These are phyloP conservation scores for Condylura cristata DNA, from an alignment of 2,113 vertebrate species.

Conservation along the genomic window DNA sequence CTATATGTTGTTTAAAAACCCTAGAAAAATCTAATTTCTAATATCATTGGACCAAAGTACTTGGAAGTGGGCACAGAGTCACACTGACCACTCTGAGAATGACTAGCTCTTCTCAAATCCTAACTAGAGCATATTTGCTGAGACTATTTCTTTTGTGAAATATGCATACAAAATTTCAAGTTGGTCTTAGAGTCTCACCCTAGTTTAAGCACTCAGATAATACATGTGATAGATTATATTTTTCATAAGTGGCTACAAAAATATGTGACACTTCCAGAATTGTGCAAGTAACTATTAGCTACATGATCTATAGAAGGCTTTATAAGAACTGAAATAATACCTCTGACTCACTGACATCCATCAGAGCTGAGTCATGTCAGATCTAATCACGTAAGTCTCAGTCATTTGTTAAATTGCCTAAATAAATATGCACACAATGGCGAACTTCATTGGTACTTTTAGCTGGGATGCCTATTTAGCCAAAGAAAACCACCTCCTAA, in stretches of 20 bases:
- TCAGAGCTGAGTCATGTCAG: not conserved
- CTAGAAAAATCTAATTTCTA: not conserved
- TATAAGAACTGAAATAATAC: not conserved
- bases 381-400: not conserved
- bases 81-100: not conserved
- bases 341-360: too few species aligned
- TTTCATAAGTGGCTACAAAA: slow-evolving; percentile 20
- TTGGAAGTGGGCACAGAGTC: not conserved
- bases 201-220: not conserved
- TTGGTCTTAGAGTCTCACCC: not conserved
- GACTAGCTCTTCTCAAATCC: not conserved
- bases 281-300: not conserved
- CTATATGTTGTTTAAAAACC: not conserved
- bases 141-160: not conserved
- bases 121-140: not conserved
- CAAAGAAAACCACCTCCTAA: not conserved
- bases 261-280: not conserved
- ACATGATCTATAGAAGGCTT: not conserved
- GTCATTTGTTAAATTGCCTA: not conserved
- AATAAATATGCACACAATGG: not conserved
- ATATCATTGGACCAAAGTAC: not conserved
- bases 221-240: not conserved
- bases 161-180: not conserved
- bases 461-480: not conserved
- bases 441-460: not conserved